Evolutionary conservation across 2,797 vertebrate species (phyloP).

Genomic region (Linurgus olivaceus): DNA sequence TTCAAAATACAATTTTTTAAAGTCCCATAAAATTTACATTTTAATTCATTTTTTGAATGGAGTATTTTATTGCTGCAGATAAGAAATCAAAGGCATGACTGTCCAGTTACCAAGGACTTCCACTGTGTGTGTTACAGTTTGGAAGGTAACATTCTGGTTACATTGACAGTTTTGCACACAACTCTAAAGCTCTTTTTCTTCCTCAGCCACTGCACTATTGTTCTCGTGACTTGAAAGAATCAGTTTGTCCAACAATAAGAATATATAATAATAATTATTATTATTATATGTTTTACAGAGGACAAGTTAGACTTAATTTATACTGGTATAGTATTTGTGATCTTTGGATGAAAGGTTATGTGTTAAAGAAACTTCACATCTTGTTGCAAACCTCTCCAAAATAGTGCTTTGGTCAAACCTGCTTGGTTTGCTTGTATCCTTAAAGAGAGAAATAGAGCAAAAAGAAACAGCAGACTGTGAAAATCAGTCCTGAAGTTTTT

Average conservation of each 20-base stretch:
- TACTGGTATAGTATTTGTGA: background rate
- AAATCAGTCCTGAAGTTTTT: background rate
- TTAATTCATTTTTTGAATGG: background rate
- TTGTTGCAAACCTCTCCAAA: background rate
- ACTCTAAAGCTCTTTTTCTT: background rate
- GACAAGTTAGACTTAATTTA: background rate
- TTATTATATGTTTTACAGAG: background rate
- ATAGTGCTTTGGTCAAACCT: background rate
- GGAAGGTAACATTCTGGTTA: background rate
- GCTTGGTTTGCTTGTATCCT: background rate
- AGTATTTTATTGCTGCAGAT: background rate
- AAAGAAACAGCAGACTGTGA: background rate
- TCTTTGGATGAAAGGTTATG: background rate
- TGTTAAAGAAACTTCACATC: background rate
- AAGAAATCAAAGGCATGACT: background rate
- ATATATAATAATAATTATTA: background rate
- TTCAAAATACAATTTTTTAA: background rate
- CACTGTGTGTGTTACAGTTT: background rate
- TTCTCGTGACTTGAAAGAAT: background rate
- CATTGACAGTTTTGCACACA: background rate
- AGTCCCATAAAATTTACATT: background rate
- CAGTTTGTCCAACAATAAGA: background rate
- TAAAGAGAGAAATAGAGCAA: background rate
- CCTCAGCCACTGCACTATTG: background rate
- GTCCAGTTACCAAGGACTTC: background rate